phyloP scores from a whole-genome alignment of 2,797 vertebrate species.

The Sebastes glaucus region DNA sequence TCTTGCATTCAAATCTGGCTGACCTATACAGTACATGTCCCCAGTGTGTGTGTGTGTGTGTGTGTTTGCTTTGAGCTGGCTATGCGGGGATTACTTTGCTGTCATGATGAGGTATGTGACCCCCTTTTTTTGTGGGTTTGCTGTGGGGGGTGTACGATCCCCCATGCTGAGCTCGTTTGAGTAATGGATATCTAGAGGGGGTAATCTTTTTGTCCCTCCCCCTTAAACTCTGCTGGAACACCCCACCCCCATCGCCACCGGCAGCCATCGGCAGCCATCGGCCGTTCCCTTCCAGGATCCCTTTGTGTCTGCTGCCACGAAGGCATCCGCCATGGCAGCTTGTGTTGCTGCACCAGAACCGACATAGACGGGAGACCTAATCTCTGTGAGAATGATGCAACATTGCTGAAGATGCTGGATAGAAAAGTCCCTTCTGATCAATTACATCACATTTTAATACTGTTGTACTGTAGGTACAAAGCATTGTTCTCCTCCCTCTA shows the following conservation, averaged over 20 bases:
- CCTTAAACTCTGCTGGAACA: conserved; percentile 44
- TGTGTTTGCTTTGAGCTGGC: conserved; percentile 18
- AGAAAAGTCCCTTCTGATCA: neutral
- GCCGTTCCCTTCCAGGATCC: conserved; percentile 42
- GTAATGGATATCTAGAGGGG: conserved; percentile 66
- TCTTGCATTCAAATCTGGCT: conserved; percentile 26
- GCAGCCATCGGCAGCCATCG: conserved; percentile 38
- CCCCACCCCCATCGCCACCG: conserved; percentile 52
- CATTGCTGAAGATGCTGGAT: neutral
- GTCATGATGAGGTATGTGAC: conserved; percentile 66
- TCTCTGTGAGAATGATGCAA: conserved; percentile 22
- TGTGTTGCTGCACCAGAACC: conserved; percentile 22
- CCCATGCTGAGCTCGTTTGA: conserved; percentile 50
- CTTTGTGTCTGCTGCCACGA: conserved; percentile 68
- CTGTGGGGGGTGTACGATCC: conserved; percentile 40
- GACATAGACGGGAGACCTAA: conserved; percentile 9
- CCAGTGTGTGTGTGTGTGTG: conserved; percentile 3
- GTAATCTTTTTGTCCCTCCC: conserved; percentile 61
- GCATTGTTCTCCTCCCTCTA: neutral
- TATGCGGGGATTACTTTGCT: conserved; percentile 59
- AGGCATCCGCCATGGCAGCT: conserved; percentile 34
- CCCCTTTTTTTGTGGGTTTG: conserved; percentile 61
- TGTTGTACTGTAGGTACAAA: neutral
- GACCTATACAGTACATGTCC: conserved; percentile 3
- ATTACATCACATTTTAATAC: neutral